Percentiles rank a stretch among this genome's conserved stretches.
These are phyloP conservation scores for Rhagoletis pomonella DNA, from an alignment of 1,140 invertebrate species.

Conservation along the genomic window DNA sequence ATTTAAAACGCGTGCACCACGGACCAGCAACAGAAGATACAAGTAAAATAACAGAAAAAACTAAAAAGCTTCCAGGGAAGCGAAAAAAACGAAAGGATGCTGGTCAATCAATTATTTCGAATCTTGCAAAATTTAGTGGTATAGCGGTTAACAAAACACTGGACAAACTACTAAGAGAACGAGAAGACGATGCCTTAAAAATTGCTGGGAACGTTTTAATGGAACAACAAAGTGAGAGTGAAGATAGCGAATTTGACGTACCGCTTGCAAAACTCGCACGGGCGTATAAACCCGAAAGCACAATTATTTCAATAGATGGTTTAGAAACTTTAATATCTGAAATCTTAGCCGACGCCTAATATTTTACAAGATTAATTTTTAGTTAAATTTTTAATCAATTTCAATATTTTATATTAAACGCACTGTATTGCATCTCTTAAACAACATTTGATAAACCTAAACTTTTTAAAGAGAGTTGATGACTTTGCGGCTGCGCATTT, in stretches of 20 bases:
- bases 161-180: conserved; percentile 62
- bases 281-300: not conserved
- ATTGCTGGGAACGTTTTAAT: conserved; percentile 58
- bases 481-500: conserved; percentile 83
- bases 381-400: not conserved
- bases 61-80: not conserved
- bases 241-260: not conserved
- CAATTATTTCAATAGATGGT: not conserved
- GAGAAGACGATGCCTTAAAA: conserved; percentile 58
- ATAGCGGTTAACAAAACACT: conserved; percentile 61
- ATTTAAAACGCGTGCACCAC: conserved; percentile 61
- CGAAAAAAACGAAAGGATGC: conserved; percentile 67
- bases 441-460: not conserved
- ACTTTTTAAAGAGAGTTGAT: conserved; percentile 79
- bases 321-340: not conserved
- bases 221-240: conserved; percentile 24
- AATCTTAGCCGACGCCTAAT: not conserved
- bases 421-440: not conserved
- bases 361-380: not conserved
- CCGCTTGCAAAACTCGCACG: not conserved
- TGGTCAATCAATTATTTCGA: conserved; percentile 62
- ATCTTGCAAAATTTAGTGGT: conserved; percentile 62
- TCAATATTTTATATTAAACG: not conserved
- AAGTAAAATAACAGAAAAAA: conserved; percentile 31
- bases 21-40: not conserved